Evolutionary conservation across 2,797 vertebrate genomes (phyloP), one percentile per base, ranked within the genome.

Genomic region (Peromyscus eremicus): DNA sequence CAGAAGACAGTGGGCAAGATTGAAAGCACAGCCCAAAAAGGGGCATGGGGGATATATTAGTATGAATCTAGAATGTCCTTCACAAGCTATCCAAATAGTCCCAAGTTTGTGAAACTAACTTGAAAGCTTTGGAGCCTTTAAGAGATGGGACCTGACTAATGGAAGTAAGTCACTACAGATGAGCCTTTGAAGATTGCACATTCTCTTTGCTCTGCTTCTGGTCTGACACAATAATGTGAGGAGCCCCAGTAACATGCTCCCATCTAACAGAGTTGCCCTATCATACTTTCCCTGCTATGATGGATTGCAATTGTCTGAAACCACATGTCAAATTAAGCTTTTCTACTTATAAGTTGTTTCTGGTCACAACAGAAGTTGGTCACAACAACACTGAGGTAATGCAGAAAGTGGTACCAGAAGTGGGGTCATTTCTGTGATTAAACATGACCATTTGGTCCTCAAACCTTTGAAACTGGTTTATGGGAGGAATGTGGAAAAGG

Each of bases 1-100:
- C 23, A 25, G 52, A 64, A 66, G 23, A n/a, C 0, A 32, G 6
- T 3, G 40, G 17, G 19, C 27, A 68, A 92, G 17, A 23, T 34
- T 77, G 75, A 76, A 40, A 52, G 55, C 11, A 57, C 4, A 87
- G 29, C 14, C 62, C 8, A 68, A 23, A 57, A 71, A 40, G 25
- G 80, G n/a, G 16, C 19, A 0, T 1, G 32, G 14, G 60, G 8
- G 21, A 10, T 49, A 46, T 0, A 2, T 0, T 8, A 57, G 25
- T 21, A 25, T 88, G 70, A 57, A 19, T 73, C 34, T 43, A 49
- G 37, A 73, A 8, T 12, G 23, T 73, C 52, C 49, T 87, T 29
- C 68, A 57, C 19, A 16, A 70, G 84, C 46, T 52, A 52, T 3
- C 34, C 32, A 52, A 55, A 37, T 5, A 27, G 32, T 71, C 4